Evolutionary conservation across 2,888 invertebrate species (phyloP).

Genomic region (Aleiodes leptofemur): DNA sequence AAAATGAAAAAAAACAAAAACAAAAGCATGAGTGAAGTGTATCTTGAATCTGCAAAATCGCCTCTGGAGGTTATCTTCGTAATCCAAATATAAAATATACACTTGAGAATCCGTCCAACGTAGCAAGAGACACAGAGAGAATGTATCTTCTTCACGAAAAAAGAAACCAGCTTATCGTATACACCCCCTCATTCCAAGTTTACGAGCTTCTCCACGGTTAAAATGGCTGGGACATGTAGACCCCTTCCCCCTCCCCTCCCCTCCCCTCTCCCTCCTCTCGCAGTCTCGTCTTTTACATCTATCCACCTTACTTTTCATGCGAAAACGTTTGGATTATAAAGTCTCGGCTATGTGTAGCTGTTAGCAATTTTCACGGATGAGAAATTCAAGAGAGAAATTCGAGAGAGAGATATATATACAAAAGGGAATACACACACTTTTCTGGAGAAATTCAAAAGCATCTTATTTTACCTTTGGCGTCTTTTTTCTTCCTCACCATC

Average conservation of each 20-base stretch:
- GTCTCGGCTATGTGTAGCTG: slow-evolving; percentile 19
- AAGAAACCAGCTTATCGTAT: slow-evolving; percentile 19
- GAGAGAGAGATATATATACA: slow-evolving; percentile 4
- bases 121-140: slow-evolving; percentile 8
- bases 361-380: slow-evolving; percentile 10
- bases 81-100: slow-evolving; percentile 23
- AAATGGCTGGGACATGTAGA: slow-evolving; percentile 13
- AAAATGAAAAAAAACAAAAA: too few relatives aligned
- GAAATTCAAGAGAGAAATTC: slow-evolving; percentile 21
- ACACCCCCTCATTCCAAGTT: slow-evolving; percentile 30
- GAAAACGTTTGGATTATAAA: slow-evolving; percentile 46
- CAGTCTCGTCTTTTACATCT: slow-evolving; percentile 40
- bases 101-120: slow-evolving; percentile 18
- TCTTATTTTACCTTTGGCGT: too few relatives aligned
- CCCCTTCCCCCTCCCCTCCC: neutral
- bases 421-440: slow-evolving; percentile 26
- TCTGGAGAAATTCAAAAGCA: slow-evolving; percentile 20
- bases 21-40: too few relatives aligned
- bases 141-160: slow-evolving; percentile 14
- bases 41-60: too few relatives aligned
- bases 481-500: slow-evolving; percentile 4
- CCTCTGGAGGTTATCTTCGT: neutral
- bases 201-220: slow-evolving; percentile 29
- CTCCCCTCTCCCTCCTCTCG: neutral
- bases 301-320: slow-evolving; percentile 44